A percentile compares a stretch with the other conserved stretches of the same genome.
Conservation (phyloP, 2,888 invertebrate species). For the Oxyteleia sp. region DNA sequence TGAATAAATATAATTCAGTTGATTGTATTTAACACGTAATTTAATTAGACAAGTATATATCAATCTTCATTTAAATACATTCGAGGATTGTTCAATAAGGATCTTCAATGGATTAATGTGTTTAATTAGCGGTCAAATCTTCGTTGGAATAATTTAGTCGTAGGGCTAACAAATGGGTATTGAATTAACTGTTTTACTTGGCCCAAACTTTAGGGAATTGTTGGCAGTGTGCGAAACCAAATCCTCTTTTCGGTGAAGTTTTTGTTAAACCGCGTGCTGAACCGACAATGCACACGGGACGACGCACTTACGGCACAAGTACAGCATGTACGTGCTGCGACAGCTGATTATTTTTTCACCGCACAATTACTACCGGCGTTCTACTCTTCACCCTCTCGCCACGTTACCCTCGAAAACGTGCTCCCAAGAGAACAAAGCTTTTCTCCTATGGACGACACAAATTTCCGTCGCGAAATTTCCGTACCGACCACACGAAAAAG, state of each 20-base stretch:
- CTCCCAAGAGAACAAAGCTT: constrained; percentile 69
- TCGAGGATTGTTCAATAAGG: no score
- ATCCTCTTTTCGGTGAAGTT: constrained; percentile 50
- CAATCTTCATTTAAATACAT: no score
- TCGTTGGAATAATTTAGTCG: constrained; percentile 9
- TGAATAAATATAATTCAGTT: no score
- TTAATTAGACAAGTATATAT: no score
- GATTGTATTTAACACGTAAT: no score
- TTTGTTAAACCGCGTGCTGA: constrained; percentile 63
- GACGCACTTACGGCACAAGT: constrained; percentile 68
- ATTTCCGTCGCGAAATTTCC: no score
- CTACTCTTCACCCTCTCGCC: constrained; percentile 71
- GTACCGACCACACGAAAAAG: no score
- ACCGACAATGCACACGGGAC: constrained; percentile 66
- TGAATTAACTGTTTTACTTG: constrained; percentile 19
- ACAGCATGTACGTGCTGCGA: constrained; percentile 77
- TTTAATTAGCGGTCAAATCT: background rate
- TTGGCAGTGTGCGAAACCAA: constrained; percentile 29
- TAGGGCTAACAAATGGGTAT: background rate
- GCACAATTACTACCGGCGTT: constrained; percentile 81
- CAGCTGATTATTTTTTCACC: constrained; percentile 85
- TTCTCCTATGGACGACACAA: no score
- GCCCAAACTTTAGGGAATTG: constrained; percentile 15
- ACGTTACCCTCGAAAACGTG: constrained; percentile 69
- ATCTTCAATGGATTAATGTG: background rate